Percentiles rank a stretch among this genome's conserved stretches.
phyloP scores from a whole-genome alignment of 1,140 invertebrate species.

The Palaemon carinicauda region DNA sequence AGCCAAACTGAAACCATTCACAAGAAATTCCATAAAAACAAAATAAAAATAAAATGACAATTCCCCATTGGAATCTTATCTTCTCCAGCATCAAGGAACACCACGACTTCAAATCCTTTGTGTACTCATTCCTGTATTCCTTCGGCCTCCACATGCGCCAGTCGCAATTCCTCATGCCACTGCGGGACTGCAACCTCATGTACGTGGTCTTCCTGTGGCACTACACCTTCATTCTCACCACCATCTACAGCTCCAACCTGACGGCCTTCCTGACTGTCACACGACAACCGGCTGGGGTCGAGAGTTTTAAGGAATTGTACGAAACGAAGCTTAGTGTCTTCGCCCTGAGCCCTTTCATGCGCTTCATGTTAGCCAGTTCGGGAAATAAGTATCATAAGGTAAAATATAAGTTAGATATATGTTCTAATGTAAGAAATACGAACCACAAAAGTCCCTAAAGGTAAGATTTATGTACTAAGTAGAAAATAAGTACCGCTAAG shows the following conservation, averaged over 20 bases:
- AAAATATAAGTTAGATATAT: too few species aligned
- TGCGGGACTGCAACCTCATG: background rate
- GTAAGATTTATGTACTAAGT: too few species aligned
- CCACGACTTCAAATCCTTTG: background rate
- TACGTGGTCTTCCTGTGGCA: constrained; percentile 23
- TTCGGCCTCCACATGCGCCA: constrained; percentile 9
- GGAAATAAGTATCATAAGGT: too few species aligned
- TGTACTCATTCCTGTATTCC: background rate
- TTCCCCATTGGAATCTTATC: too few species aligned
- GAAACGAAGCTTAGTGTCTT: background rate
- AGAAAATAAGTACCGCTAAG: too few species aligned
- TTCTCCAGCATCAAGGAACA: background rate
- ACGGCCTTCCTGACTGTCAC: constrained; percentile 28
- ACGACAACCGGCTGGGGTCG: background rate
- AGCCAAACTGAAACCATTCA: too few species aligned
- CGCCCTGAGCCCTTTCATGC: background rate
- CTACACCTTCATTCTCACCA: constrained; percentile 25
- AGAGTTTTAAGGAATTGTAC: constrained; percentile 4
- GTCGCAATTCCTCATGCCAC: background rate
- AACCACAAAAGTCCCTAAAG: too few species aligned
- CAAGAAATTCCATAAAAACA: too few species aligned
- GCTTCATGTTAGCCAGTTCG: too few species aligned
- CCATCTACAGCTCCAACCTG: constrained; percentile 34
- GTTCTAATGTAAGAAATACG: too few species aligned
- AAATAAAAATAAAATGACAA: background rate